A percentile compares a stretch with the other conserved stretches of the same genome.
phyloP scores from a whole-genome alignment of 1,140 invertebrate species.

The Frieseomelitta varia region DNA sequence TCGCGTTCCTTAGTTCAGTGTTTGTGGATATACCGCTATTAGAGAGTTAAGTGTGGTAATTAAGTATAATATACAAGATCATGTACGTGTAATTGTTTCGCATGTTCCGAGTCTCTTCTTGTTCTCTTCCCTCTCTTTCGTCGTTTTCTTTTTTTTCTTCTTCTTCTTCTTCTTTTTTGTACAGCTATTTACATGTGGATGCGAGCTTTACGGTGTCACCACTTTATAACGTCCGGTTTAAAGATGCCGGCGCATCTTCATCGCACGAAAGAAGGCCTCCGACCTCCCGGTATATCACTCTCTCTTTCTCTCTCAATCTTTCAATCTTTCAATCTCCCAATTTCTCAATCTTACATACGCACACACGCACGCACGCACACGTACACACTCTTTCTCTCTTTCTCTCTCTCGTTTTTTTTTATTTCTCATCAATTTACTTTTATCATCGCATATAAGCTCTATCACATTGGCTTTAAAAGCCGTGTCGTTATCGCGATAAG shows the following conservation, averaged over 20 bases:
- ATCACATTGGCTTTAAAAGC: slow-evolving; percentile 82
- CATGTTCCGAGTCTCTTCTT: slow-evolving; percentile 54
- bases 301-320: not conserved
- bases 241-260: slow-evolving; percentile 65
- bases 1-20: slow-evolving; percentile 36
- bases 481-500: slow-evolving; percentile 77
- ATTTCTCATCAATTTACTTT: slow-evolving; percentile 27
- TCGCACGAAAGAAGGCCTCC: slow-evolving; percentile 23
- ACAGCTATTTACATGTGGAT: slow-evolving; percentile 78
- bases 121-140: slow-evolving; percentile 24
- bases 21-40: slow-evolving; percentile 61
- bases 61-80: slow-evolving; percentile 79
- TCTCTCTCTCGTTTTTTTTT: not conserved
- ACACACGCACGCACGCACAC: no score
- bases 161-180: slow-evolving; percentile 66
- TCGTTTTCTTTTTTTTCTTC: slow-evolving; percentile 16
- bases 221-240: slow-evolving; percentile 55
- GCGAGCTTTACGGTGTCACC: slow-evolving; percentile 69
- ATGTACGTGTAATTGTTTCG: slow-evolving; percentile 67
- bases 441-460: slow-evolving; percentile 81
- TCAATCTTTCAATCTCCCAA: not conserved
- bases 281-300: slow-evolving; percentile 38
- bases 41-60: slow-evolving; percentile 77
- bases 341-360: not conserved
- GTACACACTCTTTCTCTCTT: not conserved